These are phyloP conservation scores for Sialia sialis DNA, from an alignment of 2,113 vertebrate genomes.

Conservation along the genomic window DNA sequence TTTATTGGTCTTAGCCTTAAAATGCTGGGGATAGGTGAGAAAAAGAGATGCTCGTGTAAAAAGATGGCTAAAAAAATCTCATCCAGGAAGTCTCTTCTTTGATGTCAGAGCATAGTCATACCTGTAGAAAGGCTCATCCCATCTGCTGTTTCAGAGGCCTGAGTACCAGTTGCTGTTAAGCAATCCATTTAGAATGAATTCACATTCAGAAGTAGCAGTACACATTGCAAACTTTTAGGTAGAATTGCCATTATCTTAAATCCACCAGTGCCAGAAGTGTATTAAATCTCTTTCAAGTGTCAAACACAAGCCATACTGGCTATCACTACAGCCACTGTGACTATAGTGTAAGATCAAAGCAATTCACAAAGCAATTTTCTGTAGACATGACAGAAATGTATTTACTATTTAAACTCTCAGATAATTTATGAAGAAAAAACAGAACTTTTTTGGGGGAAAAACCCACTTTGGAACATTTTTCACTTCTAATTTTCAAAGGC, in stretches of 20 bases:
- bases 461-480: background rate
- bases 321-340: background rate
- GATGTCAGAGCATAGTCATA: background rate
- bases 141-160: background rate
- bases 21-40: background rate
- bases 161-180: background rate
- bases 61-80: background rate
- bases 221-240: background rate
- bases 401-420: background rate
- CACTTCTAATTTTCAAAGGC: background rate
- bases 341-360: background rate
- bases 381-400: background rate
- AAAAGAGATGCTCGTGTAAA: background rate
- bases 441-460: accelerated
- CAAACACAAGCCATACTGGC: background rate
- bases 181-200: background rate
- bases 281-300: background rate
- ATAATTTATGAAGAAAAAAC: background rate
- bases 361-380: background rate
- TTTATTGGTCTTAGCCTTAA: background rate
- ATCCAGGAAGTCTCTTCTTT: background rate
- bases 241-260: background rate
- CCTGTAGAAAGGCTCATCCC: background rate
- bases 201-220: background rate
- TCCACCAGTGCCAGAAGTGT: background rate